Conservation (phyloP, 2,797 vertebrate genomes). For the Manis javanica region DNA sequence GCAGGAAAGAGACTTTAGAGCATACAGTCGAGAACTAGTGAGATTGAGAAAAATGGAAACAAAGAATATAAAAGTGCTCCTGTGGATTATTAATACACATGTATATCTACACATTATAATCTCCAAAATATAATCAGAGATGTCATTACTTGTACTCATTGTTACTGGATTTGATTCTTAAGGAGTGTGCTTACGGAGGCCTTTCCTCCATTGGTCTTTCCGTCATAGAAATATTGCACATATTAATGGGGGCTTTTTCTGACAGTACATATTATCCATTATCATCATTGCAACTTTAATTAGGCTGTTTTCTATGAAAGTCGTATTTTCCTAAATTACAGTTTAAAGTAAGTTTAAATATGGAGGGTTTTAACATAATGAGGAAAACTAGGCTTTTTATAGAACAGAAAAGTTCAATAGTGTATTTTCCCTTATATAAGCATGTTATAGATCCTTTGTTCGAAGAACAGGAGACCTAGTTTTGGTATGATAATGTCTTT, state of each 20-base stretch:
- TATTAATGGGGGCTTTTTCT: no score
- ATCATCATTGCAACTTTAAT: no score
- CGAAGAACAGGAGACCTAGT: background rate
- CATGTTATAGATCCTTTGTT: background rate
- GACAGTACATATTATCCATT: no score
- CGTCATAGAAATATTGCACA: no score
- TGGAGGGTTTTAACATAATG: background rate
- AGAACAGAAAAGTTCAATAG: background rate
- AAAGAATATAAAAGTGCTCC: background rate
- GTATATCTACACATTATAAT: background rate
- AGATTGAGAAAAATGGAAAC: background rate
- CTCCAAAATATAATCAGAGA: background rate
- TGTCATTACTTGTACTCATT: background rate
- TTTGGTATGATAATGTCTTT: background rate
- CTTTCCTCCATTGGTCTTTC: background rate
- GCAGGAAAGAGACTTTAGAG: background rate
- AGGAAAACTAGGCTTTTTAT: background rate
- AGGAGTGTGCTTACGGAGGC: background rate
- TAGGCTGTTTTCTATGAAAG: no score
- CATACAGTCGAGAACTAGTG: background rate
- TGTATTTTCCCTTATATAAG: background rate
- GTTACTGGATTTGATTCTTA: background rate
- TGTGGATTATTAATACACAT: background rate
- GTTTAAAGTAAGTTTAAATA: no score
- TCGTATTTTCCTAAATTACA: no score